Percentiles rank a stretch among this genome's conserved stretches.
Evolutionary conservation across 2,888 invertebrate genomes (phyloP).

Genomic region (Lasioglossum calceatum): DNA sequence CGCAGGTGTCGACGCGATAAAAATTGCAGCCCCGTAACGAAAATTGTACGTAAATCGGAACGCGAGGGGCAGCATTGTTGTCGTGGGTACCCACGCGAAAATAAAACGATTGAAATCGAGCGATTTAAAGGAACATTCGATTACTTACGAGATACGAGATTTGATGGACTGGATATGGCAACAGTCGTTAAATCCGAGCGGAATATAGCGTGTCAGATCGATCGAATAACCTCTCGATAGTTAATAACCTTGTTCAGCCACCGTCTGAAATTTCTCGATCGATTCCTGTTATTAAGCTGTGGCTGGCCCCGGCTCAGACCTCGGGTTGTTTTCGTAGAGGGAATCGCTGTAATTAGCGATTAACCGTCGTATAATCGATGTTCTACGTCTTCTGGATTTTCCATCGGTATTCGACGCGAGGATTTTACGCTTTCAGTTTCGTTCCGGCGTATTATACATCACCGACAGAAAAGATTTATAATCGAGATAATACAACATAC

Average conservation of each 20-base stretch:
- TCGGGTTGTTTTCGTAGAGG: conserved; percentile 76
- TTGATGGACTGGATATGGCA: conserved; percentile 26
- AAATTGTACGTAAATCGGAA: neutral
- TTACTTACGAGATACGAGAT: conserved; percentile 23
- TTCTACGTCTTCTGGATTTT: conserved; percentile 53
- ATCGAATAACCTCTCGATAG: conserved; percentile 72
- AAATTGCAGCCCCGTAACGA: neutral
- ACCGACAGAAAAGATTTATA: neutral
- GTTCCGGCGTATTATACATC: conserved; percentile 16
- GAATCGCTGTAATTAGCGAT: conserved; percentile 80
- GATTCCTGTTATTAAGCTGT: conserved; percentile 77
- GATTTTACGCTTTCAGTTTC: conserved; percentile 39
- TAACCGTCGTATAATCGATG: conserved; percentile 74
- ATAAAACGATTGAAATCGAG: conserved; percentile 11
- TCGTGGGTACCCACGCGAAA: neutral
- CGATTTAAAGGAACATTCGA: conserved; percentile 14
- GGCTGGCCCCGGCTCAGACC: conserved; percentile 63
- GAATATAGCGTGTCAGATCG: conserved; percentile 61
- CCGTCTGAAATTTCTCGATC: conserved; percentile 76
- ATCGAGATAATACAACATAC: neutral
- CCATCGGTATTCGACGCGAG: conserved; percentile 2
- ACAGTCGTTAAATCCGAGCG: conserved; percentile 41
- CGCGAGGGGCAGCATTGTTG: neutral
- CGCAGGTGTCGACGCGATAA: neutral
- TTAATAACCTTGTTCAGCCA: conserved; percentile 78